These are phyloP conservation scores for Aythya baeri DNA, from an alignment of 2,113 vertebrate genomes.

Conservation along the genomic window DNA sequence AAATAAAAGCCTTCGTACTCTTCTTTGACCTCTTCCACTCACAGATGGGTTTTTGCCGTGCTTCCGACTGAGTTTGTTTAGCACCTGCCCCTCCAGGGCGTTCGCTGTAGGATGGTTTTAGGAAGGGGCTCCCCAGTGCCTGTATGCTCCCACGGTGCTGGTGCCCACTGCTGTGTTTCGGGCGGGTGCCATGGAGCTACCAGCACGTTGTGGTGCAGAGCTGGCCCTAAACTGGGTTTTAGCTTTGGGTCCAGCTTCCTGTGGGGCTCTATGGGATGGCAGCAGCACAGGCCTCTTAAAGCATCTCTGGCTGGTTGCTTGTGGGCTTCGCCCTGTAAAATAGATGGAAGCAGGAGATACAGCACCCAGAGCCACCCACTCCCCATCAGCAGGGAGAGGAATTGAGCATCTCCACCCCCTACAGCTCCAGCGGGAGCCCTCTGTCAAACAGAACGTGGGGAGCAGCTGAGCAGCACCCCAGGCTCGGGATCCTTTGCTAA, in stretches of 20 bases:
- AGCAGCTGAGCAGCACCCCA: not conserved
- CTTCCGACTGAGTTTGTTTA: not conserved
- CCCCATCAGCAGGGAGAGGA: not conserved
- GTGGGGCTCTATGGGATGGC: not conserved
- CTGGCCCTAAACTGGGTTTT: not conserved
- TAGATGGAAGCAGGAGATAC: not conserved
- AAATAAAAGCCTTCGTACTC: constrained; percentile 52
- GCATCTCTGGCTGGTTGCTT: not conserved
- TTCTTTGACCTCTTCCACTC: constrained; percentile 39
- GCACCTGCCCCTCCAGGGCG: constrained; percentile 1
- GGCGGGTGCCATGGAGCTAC: not conserved
- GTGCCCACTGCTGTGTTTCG: accelerated
- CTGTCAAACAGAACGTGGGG: not conserved
- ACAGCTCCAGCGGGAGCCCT: not conserved
- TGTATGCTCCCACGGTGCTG: not conserved
- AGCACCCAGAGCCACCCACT: accelerated
- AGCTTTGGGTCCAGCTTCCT: not conserved
- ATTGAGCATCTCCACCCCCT: not conserved
- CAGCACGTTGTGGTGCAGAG: not conserved
- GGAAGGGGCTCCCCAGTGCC: accelerated
- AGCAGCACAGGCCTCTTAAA: not conserved
- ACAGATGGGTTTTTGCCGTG: constrained; percentile 19
- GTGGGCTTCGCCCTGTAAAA: not conserved
- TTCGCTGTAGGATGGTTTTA: not conserved
- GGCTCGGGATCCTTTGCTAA: not conserved